A percentile compares a stretch with the other conserved stretches of the same genome.
Evolutionary conservation across 2,113 vertebrate genomes (phyloP).

Genomic region (Osmerus eperlanus): DNA sequence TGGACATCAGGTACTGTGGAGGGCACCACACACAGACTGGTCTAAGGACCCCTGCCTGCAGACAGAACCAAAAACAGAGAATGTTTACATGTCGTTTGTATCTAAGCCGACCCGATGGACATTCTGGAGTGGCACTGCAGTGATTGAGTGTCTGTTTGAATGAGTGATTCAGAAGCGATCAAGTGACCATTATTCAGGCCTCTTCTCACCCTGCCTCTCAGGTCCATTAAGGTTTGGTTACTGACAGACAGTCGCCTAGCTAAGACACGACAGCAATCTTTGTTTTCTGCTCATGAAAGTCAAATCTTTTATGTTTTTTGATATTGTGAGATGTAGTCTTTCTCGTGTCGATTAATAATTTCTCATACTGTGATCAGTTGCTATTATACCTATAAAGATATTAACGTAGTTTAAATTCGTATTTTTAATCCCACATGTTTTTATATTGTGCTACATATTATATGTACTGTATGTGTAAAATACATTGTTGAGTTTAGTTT

Average conservation of each 20-base stretch:
- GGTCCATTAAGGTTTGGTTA: too few species aligned
- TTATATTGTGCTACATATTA: slow-evolving; percentile 14
- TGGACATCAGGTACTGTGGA: neutral
- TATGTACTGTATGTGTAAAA: slow-evolving; percentile 6
- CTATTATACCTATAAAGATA: slow-evolving; percentile 18
- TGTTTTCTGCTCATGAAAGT: slow-evolving; percentile 14
- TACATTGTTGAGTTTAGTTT: neutral
- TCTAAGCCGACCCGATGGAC: neutral
- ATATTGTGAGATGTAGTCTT: slow-evolving; percentile 38
- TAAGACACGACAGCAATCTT: neutral
- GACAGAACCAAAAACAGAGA: slow-evolving; percentile 20
- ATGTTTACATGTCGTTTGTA: slow-evolving; percentile 28
- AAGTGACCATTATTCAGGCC: slow-evolving; percentile 3
- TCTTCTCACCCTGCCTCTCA: slow-evolving; percentile 1
- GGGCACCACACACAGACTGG: neutral
- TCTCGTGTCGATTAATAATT: slow-evolving; percentile 32
- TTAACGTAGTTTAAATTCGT: slow-evolving; percentile 19
- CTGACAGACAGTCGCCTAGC: too few species aligned
- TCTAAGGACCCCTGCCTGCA: slow-evolving; percentile 2
- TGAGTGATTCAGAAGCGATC: neutral
- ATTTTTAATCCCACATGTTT: slow-evolving; percentile 25
- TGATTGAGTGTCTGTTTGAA: neutral
- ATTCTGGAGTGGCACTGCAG: slow-evolving; percentile 24
- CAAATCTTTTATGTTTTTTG: slow-evolving; percentile 25
- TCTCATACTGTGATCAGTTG: slow-evolving; percentile 32